A percentile compares a stretch with the other conserved stretches of the same genome.
Evolutionary conservation across 2,113 vertebrate species (phyloP).

Genomic region (Nipponia nippon): DNA sequence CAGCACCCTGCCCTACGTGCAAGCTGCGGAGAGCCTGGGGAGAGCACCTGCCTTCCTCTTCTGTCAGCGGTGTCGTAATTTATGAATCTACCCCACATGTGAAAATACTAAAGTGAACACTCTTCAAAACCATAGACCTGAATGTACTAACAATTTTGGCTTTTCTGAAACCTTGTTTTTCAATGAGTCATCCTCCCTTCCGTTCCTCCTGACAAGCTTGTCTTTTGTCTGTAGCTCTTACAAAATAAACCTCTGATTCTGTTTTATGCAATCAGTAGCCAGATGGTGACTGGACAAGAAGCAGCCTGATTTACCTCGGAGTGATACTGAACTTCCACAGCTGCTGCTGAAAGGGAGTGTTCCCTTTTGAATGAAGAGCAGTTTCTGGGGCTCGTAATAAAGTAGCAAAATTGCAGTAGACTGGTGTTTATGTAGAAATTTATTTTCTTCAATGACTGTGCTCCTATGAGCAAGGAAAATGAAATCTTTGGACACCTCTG

Average conservation of each 20-base stretch:
- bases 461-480: neutral
- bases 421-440: neutral
- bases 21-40: neutral
- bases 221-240: neutral
- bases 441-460: neutral
- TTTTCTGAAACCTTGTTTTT: neutral
- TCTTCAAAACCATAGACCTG: neutral
- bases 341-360: neutral
- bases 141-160: neutral
- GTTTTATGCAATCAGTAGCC: constrained; percentile 1
- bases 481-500: neutral
- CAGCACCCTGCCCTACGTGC: neutral
- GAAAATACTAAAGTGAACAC: neutral
- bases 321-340: neutral
- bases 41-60: neutral
- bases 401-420: neutral
- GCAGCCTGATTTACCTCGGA: neutral
- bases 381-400: neutral
- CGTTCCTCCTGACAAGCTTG: neutral
- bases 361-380: neutral
- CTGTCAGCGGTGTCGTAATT: neutral
- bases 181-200: neutral
- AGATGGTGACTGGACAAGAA: constrained; percentile 25
- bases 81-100: neutral
- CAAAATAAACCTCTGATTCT: neutral